Evolutionary conservation across 2,113 vertebrate species (phyloP).

Genomic region (Pomatorhinus ruficollis): DNA sequence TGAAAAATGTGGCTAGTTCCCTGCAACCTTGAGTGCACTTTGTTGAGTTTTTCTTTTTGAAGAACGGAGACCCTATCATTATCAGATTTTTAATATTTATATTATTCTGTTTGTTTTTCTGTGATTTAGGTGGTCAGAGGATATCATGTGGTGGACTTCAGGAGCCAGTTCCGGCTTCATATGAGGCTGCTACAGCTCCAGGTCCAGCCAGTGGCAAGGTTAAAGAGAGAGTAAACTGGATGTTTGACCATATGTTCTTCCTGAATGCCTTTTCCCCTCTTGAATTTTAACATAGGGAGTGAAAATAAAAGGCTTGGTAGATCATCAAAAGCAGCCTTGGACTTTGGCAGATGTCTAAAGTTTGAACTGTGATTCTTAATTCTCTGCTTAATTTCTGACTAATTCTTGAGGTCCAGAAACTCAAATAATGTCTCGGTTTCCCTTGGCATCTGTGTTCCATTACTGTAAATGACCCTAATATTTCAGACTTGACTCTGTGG

Average conservation of each 20-base stretch:
- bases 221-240: neutral
- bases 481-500: neutral
- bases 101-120: neutral
- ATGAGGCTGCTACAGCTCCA: neutral
- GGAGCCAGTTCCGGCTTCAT: neutral
- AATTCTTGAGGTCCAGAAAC: neutral
- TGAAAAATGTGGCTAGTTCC: neutral
- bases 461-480: neutral
- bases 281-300: neutral
- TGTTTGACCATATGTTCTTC: neutral
- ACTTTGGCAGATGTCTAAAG: neutral
- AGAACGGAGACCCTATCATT: neutral
- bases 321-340: neutral
- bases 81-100: neutral
- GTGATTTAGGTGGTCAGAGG: neutral
- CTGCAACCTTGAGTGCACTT: rapidly evolving
- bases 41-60: neutral
- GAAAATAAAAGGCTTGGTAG: neutral
- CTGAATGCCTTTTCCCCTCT: neutral
- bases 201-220: neutral
- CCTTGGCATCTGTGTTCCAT: neutral
- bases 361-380: neutral
- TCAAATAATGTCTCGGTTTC: neutral
- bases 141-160: neutral
- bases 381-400: neutral